phyloP scores from a whole-genome alignment of 2,797 vertebrate genomes.

The Gobionotothen gibberifrons region DNA sequence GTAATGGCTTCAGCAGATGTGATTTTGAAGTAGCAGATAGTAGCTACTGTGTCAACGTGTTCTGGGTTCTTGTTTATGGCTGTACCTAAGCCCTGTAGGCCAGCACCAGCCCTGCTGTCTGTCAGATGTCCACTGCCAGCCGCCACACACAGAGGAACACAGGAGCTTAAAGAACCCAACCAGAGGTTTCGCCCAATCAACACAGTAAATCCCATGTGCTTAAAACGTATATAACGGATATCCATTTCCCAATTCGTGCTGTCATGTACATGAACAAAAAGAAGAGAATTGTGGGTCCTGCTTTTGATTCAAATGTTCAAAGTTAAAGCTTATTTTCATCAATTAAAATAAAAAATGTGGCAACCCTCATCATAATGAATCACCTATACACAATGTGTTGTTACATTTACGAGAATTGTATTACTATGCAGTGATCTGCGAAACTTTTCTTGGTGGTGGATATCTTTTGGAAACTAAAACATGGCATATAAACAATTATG shows the following conservation, averaged over 20 bases:
- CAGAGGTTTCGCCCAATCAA: conserved; percentile 21
- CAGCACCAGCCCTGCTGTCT: conserved; percentile 66
- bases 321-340: no score
- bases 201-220: conserved; percentile 3
- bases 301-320: no score
- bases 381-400: neutral
- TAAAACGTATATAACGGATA: conserved; percentile 10
- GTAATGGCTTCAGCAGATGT: conserved; percentile 64
- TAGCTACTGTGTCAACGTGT: conserved; percentile 61
- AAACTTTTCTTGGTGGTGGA: neutral
- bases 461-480: neutral
- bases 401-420: neutral
- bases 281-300: no score
- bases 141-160: conserved; percentile 49
- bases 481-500: neutral
- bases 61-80: conserved; percentile 62
- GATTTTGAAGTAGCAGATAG: conserved; percentile 51
- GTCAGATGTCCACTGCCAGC: conserved; percentile 46
- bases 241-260: conserved; percentile 1
- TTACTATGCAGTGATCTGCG: neutral
- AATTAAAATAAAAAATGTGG: no score
- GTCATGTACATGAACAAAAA: no score
- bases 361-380: no score
- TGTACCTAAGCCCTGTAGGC: conserved; percentile 64
- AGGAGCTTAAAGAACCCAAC: conserved; percentile 8